phyloP scores from a whole-genome alignment of 2,888 invertebrate species.

The Lamellibrachia columna region DNA sequence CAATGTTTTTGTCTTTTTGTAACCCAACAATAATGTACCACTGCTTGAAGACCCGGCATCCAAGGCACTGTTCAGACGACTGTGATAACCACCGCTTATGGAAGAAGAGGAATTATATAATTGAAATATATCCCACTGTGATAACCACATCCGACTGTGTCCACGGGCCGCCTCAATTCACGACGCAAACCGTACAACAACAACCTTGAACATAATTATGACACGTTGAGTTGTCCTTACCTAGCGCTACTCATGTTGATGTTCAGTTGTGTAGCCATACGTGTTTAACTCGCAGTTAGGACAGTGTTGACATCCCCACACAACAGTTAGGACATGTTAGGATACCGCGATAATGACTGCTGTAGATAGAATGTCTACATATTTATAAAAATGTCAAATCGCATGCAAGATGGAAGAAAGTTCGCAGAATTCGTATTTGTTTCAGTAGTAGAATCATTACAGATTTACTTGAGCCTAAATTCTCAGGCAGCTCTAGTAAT shows the following conservation, averaged over 20 bases:
- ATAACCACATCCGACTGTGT: not conserved
- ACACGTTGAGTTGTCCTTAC: not conserved
- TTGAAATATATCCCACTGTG: not conserved
- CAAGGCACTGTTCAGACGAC: not conserved
- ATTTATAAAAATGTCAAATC: no score
- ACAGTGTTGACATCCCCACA: no score
- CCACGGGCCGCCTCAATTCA: not conserved
- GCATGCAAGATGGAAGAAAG: not conserved
- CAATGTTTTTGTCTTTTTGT: no score
- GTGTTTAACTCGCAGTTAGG: no score
- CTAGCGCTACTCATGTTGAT: not conserved
- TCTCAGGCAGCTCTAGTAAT: no score
- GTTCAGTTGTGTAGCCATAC: no score
- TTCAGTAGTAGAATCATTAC: no score
- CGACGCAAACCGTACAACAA: not conserved
- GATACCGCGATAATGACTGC: no score
- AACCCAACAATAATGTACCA: no score
- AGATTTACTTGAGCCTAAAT: no score
- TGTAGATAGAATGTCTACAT: no score
- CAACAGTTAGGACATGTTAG: no score
- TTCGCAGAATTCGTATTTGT: not conserved
- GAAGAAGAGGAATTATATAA: not conserved
- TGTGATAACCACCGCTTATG: not conserved
- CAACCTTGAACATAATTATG: not conserved
- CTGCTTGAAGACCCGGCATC: not conserved